These are phyloP conservation scores for Salmo trutta DNA, from an alignment of 2,797 vertebrate genomes.

Conservation along the genomic window DNA sequence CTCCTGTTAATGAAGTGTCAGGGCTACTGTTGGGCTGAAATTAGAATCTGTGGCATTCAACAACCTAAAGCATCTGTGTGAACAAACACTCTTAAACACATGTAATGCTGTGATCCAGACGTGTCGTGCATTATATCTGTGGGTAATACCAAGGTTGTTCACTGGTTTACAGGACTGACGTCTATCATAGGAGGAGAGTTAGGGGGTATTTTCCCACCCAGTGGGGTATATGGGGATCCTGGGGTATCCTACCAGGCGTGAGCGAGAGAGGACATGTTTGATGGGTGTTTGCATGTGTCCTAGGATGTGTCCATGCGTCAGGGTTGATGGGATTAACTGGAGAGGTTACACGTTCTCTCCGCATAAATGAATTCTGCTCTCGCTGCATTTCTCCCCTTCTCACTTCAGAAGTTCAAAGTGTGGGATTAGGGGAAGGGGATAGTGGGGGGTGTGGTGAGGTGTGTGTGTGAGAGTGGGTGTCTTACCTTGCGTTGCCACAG, in stretches of 20 bases:
- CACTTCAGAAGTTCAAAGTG: conserved; percentile 72
- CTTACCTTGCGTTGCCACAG: neutral
- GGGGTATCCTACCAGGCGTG: conserved; percentile 37
- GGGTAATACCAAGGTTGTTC: neutral
- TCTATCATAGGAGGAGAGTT: neutral
- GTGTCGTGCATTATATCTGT: neutral
- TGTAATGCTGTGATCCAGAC: neutral
- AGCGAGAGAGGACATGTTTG: conserved; percentile 39
- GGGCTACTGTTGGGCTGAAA: neutral
- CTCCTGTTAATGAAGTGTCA: neutral
- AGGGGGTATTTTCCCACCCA: neutral
- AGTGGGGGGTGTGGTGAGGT: conserved; percentile 36
- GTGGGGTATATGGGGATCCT: conserved; percentile 9
- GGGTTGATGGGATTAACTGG: conserved; percentile 62
- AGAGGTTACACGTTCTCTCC: conserved; percentile 54
- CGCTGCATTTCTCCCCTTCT: conserved; percentile 46
- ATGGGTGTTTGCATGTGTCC: conserved; percentile 59
- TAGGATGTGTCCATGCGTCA: conserved; percentile 54
- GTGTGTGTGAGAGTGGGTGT: conserved; percentile 16
- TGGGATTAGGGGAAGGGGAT: conserved; percentile 12
- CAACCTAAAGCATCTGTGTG: neutral
- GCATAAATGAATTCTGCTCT: conserved; percentile 51
- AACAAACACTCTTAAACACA: neutral
- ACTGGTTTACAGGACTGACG: neutral
- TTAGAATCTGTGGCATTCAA: neutral